Evolutionary conservation across 2,888 invertebrate species (phyloP).

Genomic region (Chymomyza caudatula): DNA sequence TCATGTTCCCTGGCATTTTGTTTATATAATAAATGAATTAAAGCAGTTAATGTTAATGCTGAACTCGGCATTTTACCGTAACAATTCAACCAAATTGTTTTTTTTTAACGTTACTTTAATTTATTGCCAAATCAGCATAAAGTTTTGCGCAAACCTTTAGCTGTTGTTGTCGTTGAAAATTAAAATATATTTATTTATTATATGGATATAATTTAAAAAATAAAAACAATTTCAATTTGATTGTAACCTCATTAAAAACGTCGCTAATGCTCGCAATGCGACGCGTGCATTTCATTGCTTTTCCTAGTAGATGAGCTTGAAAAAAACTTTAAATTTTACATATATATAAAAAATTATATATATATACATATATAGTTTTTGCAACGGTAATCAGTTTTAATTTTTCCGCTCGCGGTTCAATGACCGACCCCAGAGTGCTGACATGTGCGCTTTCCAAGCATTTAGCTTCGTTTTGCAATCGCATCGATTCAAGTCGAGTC

Average conservation of each 20-base stretch:
- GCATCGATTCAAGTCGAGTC: slow-evolving; percentile 8
- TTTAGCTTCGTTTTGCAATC: slow-evolving; percentile 31
- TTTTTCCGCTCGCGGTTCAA: slow-evolving; percentile 54
- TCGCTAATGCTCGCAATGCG: slow-evolving; percentile 14
- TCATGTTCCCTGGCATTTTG: slow-evolving; percentile 55
- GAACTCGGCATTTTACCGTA: slow-evolving; percentile 37
- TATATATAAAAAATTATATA: background rate
- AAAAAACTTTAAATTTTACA: background rate
- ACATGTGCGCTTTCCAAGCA: slow-evolving; percentile 46
- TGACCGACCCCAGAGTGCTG: slow-evolving; percentile 64
- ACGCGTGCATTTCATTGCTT: slow-evolving; percentile 41
- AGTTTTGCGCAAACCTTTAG: slow-evolving; percentile 40
- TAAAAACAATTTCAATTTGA: slow-evolving; percentile 25
- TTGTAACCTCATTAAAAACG: slow-evolving; percentile 60
- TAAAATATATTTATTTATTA: background rate
- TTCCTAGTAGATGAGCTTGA: slow-evolving; percentile 21
- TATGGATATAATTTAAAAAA: slow-evolving; percentile 7
- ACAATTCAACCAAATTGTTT: slow-evolving; percentile 39
- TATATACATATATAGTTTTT: slow-evolving; percentile 18
- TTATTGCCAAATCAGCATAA: slow-evolving; percentile 59
- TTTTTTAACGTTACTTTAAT: slow-evolving; percentile 20
- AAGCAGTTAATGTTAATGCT: slow-evolving; percentile 50
- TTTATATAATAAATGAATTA: slow-evolving; percentile 62
- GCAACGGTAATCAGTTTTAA: slow-evolving; percentile 52
- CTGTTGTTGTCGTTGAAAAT: slow-evolving; percentile 15